Evolutionary conservation across 2,113 vertebrate genomes (phyloP), one percentile per base, ranked within the genome.

Genomic region (Hystrix cristata): DNA sequence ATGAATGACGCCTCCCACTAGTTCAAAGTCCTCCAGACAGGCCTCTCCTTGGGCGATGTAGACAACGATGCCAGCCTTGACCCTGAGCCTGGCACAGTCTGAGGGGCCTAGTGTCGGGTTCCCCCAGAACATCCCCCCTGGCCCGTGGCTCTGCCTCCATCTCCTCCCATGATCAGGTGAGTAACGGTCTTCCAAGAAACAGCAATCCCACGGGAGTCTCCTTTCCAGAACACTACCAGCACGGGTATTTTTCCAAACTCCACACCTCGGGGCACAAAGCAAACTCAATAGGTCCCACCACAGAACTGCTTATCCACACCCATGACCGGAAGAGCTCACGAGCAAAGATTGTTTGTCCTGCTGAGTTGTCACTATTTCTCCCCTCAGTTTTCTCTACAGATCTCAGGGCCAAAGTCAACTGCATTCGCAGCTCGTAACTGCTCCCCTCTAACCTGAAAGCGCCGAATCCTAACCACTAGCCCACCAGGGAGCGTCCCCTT

Each of bases 331-430:
- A 91, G 72, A 8, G 2, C 86, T 95, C 82, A 46, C 23, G 25
- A 82, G 60, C 51, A 71, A 85, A 89, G 34, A 67, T 0, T 82
- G 59, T 43, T 71, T 81, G 81, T 29, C 29, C 86, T 64, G 38
- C 48, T 64, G 62, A 95, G 79, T 93, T 13, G 0, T 57, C 64
- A 65, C 65, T 97, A n/a, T 80, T 83, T 87, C 31, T 71, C 67
- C 59, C 60, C 1, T 48, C 5, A n/a, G 3, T 25, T 96, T 93
- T 90, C n/a, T 59, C 71, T 85, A 55, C 4, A 90, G 48, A 48
- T 87, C 87, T 95, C 92, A 59, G 64, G 87, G 97, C 91, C 96
- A 96, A 97, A 90, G 90, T 87, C 97, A 96, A 81, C 95, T 55
- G 51, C 43, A 85, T 51, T 59, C 74, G 60, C 53, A 84, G 86